Percentiles rank a stretch among this genome's conserved stretches.
phyloP scores from a whole-genome alignment of 2,113 vertebrate genomes.

The Nothocercus nigrocapillus region DNA sequence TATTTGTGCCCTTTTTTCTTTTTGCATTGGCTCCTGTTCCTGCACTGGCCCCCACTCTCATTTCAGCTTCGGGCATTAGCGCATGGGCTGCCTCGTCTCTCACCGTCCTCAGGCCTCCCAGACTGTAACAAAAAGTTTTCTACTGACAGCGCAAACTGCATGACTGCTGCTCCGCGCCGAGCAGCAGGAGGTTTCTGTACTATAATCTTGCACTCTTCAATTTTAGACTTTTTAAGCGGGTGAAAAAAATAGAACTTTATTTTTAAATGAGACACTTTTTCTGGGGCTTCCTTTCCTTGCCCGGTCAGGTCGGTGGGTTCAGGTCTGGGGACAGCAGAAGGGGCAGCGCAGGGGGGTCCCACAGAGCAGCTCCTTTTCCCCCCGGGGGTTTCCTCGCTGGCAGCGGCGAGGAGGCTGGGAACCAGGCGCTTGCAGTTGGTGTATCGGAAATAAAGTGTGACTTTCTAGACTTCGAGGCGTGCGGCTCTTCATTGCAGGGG shows the following conservation, averaged over 20 bases:
- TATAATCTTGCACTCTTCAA: conserved; percentile 17
- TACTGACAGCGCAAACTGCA: conserved; percentile 28
- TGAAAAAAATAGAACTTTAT: conserved; percentile 58
- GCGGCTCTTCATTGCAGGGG: conserved; percentile 5
- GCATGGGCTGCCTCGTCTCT: conserved; percentile 5
- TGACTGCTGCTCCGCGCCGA: not conserved
- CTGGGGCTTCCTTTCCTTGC: conserved; percentile 1
- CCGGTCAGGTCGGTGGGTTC: not conserved
- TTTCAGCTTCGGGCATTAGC: conserved; percentile 31
- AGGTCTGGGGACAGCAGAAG: not conserved
- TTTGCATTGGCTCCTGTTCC: not conserved
- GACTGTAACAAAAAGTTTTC: conserved; percentile 7
- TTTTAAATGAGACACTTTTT: conserved; percentile 52
- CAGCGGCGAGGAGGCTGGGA: conserved; percentile 44
- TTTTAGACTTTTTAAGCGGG: conserved; percentile 62
- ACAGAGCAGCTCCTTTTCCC: conserved; percentile 18
- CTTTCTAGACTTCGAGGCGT: conserved; percentile 72
- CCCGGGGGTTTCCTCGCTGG: conserved; percentile 55
- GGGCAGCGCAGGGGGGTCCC: not conserved
- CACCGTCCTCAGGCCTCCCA: conserved; percentile 9
- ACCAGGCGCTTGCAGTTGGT: conserved; percentile 56
- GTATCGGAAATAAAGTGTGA: conserved; percentile 80
- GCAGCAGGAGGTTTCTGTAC: conserved; percentile 50
- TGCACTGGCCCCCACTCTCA: not conserved
- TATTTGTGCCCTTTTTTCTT: not conserved